Percentiles rank a stretch among this genome's conserved stretches.
These are phyloP conservation scores for Dryococelus australis DNA, from an alignment of 2,888 invertebrate species.

Conservation along the genomic window DNA sequence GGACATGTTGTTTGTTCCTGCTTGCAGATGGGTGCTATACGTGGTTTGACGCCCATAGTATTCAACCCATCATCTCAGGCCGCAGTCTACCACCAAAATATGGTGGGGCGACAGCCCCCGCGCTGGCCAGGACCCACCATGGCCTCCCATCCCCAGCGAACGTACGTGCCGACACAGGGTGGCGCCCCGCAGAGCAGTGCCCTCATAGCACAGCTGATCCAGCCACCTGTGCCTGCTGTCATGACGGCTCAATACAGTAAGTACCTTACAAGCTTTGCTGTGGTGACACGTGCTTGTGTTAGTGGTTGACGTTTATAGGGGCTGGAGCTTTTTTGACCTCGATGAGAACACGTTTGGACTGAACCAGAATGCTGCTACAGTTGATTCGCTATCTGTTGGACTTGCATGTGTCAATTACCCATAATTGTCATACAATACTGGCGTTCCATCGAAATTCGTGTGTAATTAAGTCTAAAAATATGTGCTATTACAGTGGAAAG, in stretches of 20 bases:
- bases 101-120: constrained; percentile 61
- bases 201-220: constrained; percentile 66
- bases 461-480: too few relatives aligned
- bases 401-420: too few relatives aligned
- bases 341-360: too few relatives aligned
- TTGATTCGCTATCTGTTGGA: too few relatives aligned
- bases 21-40: not conserved
- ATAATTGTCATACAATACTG: too few relatives aligned
- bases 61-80: constrained; percentile 7
- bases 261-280: not conserved
- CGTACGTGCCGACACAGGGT: constrained; percentile 35
- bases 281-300: too few relatives aligned
- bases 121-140: constrained; percentile 64
- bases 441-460: too few relatives aligned
- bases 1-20: too few relatives aligned
- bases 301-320: too few relatives aligned
- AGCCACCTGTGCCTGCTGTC: constrained; percentile 60
- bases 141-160: constrained; percentile 47
- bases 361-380: too few relatives aligned
- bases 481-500: too few relatives aligned
- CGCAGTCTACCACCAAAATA: not conserved
- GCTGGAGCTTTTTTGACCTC: too few relatives aligned
- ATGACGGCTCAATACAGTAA: not conserved
- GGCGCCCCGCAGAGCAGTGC: constrained; percentile 59
- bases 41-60: not conserved